Percentiles rank a stretch among this genome's conserved stretches.
These are phyloP conservation scores for Sesia apiformis DNA, from an alignment of 2,888 invertebrate species.

Conservation along the genomic window DNA sequence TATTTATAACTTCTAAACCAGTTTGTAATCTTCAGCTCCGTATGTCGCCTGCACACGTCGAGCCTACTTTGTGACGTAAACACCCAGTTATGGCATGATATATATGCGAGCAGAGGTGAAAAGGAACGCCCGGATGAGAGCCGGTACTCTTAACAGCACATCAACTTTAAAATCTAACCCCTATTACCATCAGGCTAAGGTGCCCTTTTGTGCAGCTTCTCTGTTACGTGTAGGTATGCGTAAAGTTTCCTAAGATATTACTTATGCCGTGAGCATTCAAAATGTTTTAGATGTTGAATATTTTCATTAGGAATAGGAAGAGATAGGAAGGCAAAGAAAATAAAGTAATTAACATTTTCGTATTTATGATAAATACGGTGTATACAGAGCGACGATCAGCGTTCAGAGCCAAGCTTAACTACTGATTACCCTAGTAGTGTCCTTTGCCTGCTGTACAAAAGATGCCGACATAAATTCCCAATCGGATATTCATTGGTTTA, in stretches of 20 bases:
- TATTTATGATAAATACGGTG: background rate
- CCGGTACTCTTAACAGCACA: background rate
- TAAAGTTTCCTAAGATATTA: constrained; percentile 1
- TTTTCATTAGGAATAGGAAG: background rate
- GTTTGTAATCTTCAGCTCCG: background rate
- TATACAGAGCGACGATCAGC: too few relatives aligned
- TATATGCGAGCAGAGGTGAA: constrained; percentile 1
- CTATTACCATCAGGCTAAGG: background rate
- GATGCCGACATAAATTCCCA: too few relatives aligned
- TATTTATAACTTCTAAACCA: background rate
- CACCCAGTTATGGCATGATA: background rate
- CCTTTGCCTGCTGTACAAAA: too few relatives aligned
- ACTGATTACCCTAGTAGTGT: too few relatives aligned
- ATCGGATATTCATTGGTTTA: too few relatives aligned
- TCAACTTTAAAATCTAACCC: background rate
- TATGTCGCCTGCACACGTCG: background rate
- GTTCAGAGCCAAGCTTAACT: too few relatives aligned
- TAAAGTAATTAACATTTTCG: background rate
- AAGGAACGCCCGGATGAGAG: background rate
- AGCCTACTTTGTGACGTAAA: background rate
- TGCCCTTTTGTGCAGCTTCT: background rate
- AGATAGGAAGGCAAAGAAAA: background rate
- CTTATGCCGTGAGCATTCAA: constrained; percentile 2
- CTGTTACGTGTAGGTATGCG: background rate
- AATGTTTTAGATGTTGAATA: constrained; percentile 1